Base-by-base conservation (phyloP, 2,797 vertebrate genomes). In the Carduelis carduelis region DNA sequence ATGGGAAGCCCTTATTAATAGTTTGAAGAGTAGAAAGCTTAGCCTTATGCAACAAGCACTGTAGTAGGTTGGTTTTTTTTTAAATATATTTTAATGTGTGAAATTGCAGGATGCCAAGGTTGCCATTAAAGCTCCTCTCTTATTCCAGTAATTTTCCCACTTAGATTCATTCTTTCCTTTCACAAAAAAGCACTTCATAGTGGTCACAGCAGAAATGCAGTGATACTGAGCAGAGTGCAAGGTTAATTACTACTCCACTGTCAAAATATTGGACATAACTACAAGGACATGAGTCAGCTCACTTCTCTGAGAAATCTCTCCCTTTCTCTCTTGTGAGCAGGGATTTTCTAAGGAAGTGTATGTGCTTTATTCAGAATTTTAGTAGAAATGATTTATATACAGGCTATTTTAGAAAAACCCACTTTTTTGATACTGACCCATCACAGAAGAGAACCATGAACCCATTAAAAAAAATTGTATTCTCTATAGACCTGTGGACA, bases 1-100 rank as follows among this genome's bases (percentile, higher is more conserved):
- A 97, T 97, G 97, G 98, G 98, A 98, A 98, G 97, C 97, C 97
- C 97, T 98, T 98, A 98, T 98, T 98, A 98, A 98, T 98, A 98
- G 98, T 98, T 98, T 97, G 98, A 98, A 97, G 98, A 98, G 97
- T 96, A 97, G 97, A 98, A 97, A 97, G 98, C 98, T 97, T 97
- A 97, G 97, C 97, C 97, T 97, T 96, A 96, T 85, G 97, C 97
- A 98, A 97, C 98, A 97, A 97, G 96, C 93, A 0, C 97, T 88
- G 93, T 93, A 95, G 97, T 97, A 91, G 92, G 57, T 83, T 89
- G 10, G 26, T 34, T 77, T 86, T 24, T 96, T 92, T 59, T 15
- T 1, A 1, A 98, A 98, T 97, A 97, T 97, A 97, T 97, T 98
- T 98, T 98, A 98, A 98, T 97, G 98, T 98, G 97, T 97, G 97